Percentiles rank a stretch among this genome's conserved stretches.
phyloP scores from a whole-genome alignment of 2,113 vertebrate genomes.

The Clarias magur region DNA sequence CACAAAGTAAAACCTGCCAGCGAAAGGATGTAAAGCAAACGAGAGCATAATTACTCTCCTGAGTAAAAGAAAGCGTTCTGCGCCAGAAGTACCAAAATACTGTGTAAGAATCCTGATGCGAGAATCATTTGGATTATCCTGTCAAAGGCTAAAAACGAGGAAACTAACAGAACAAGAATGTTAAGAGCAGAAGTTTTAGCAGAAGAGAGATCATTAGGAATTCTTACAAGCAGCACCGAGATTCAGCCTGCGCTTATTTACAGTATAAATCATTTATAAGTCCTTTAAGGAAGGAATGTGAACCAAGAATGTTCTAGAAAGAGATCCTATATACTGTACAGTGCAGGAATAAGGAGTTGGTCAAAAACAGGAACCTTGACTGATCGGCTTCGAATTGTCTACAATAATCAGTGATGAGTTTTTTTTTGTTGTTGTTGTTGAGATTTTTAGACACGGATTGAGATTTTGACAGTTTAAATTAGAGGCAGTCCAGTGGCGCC shows the following conservation, averaged over 20 bases:
- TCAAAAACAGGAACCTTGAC: neutral
- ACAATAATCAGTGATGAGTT: neutral
- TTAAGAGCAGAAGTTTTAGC: neutral
- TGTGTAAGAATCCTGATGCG: neutral
- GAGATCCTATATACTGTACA: neutral
- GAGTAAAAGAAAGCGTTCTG: neutral
- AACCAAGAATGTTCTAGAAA: neutral
- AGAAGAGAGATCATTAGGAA: neutral
- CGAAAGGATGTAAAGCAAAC: neutral
- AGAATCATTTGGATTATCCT: neutral
- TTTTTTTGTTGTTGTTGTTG: too few relatives aligned
- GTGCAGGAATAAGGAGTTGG: neutral
- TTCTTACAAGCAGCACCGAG: neutral
- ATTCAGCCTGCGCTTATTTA: neutral
- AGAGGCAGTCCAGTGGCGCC: too few relatives aligned
- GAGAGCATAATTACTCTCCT: conserved; percentile 9
- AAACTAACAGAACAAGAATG: neutral
- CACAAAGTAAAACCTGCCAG: neutral
- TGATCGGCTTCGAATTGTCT: neutral
- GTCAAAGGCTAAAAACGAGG: neutral
- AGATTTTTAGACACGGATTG: too few relatives aligned
- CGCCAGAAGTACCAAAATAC: neutral
- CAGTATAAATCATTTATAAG: neutral
- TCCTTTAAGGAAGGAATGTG: neutral
- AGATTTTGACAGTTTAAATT: too few relatives aligned